Evolutionary conservation across 2,113 vertebrate genomes (phyloP).

Genomic region (Cryptomyrus ogoouensis): DNA sequence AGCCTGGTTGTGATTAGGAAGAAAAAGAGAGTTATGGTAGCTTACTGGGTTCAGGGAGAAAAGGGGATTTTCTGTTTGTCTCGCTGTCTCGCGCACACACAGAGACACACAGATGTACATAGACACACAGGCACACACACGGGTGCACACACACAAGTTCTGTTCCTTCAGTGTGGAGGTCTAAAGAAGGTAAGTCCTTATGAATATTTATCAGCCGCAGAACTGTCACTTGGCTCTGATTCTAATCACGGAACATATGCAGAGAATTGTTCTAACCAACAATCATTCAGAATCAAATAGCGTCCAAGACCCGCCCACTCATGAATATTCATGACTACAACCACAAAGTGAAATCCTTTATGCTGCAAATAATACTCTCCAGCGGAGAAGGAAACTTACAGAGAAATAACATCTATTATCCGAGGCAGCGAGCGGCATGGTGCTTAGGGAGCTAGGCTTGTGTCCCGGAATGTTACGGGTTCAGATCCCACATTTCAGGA

Average conservation of each 20-base stretch:
- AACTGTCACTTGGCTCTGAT: conserved; percentile 14
- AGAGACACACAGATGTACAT: not conserved
- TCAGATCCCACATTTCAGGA: not conserved
- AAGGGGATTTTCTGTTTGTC: not conserved
- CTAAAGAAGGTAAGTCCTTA: conserved; percentile 11
- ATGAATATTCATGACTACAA: conserved; percentile 13
- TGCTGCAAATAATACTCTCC: not conserved
- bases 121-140: not conserved
- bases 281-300: conserved; percentile 16
- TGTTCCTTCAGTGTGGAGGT: not conserved
- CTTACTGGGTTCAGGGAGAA: not conserved
- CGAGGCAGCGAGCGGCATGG: not conserved
- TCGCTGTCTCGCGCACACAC: not conserved
- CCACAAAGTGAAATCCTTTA: not conserved
- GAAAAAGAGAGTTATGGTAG: not conserved
- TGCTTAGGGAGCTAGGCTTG: not conserved
- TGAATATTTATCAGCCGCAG: conserved; percentile 2
- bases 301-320: not conserved
- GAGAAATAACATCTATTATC: conserved; percentile 6
- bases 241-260: conserved; percentile 13
- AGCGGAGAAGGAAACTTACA: not conserved
- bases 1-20: not conserved
- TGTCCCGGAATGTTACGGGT: not conserved
- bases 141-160: not conserved
- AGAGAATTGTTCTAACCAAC: conserved; percentile 17